Percentiles rank a stretch among this genome's conserved stretches.
These are phyloP conservation scores for Noctua janthina DNA, from an alignment of 2,888 invertebrate genomes.

Conservation along the genomic window DNA sequence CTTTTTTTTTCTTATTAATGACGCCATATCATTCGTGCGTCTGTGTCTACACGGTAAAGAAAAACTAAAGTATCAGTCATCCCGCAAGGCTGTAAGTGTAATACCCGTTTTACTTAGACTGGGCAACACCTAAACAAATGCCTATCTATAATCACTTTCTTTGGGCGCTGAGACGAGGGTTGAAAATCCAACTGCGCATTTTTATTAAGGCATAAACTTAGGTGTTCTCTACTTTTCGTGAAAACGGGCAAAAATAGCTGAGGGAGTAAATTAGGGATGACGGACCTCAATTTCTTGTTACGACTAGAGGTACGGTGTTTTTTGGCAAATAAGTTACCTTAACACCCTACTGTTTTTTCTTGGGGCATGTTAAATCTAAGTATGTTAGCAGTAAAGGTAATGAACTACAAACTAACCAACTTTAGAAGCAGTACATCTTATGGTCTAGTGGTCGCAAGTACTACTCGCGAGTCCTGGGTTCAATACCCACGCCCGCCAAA, in stretches of 20 bases:
- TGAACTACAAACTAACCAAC: background rate
- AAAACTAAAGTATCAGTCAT: constrained; percentile 40
- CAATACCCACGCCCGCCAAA: background rate
- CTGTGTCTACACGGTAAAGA: background rate
- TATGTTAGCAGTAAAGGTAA: constrained; percentile 3
- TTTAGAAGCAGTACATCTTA: background rate
- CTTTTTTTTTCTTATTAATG: background rate
- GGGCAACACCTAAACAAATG: no score
- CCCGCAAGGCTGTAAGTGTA: constrained; percentile 15
- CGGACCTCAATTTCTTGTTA: constrained; percentile 38
- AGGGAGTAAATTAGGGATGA: constrained; percentile 47
- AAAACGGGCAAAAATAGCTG: constrained; percentile 7
- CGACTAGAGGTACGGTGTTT: constrained; percentile 24
- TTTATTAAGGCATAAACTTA: background rate
- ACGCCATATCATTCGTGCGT: background rate
- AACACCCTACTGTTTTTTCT: constrained; percentile 13
- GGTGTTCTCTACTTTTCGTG: background rate
- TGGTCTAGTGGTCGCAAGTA: background rate
- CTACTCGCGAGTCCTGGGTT: background rate
- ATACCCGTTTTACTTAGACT: background rate
- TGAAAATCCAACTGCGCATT: background rate
- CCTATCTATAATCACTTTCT: background rate
- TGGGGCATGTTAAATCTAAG: constrained; percentile 8
- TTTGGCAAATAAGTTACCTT: constrained; percentile 32
- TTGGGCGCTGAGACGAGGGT: background rate